Conservation (phyloP, 2,888 invertebrate genomes). For the Cheilosia urbana region DNA sequence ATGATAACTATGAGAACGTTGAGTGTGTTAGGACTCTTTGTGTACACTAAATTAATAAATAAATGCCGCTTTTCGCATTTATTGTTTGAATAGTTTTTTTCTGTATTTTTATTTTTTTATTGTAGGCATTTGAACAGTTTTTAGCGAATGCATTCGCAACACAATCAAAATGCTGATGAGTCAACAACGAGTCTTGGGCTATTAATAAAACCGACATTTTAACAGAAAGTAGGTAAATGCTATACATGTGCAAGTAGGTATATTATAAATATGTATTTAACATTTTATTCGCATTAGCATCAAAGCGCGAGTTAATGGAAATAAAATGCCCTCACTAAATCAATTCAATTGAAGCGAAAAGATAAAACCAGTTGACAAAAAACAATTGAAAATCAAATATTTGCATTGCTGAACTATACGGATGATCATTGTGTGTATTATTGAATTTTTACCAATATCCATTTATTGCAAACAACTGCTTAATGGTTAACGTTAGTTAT, state of each 20-base stretch:
- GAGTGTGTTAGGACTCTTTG: conserved; percentile 71
- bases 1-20: conserved; percentile 70
- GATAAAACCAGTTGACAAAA: conserved; percentile 32
- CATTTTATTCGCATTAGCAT: conserved; percentile 28
- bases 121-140: conserved; percentile 40
- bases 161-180: conserved; percentile 19
- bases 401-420: conserved; percentile 49
- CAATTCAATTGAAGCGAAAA: conserved; percentile 48
- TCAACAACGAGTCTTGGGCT: conserved; percentile 14
- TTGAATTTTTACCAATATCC: conserved; percentile 52
- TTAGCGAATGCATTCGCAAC: conserved; percentile 24
- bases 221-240: conserved; percentile 23
- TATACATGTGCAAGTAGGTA: too few species aligned
- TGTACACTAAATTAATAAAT: conserved; percentile 76
- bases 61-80: conserved; percentile 69
- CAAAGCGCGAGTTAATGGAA: conserved; percentile 23
- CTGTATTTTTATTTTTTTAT: conserved; percentile 1
- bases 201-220: conserved; percentile 40
- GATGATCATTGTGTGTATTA: conserved; percentile 46
- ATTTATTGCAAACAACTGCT: conserved; percentile 56
- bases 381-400: conserved; percentile 62
- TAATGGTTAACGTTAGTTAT: conserved; percentile 67
- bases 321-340: conserved; percentile 48
- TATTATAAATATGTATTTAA: not conserved
- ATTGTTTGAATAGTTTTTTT: conserved; percentile 64